These are phyloP conservation scores for Amphipoea oculea DNA, from an alignment of 2,888 invertebrate species.

Conservation along the genomic window DNA sequence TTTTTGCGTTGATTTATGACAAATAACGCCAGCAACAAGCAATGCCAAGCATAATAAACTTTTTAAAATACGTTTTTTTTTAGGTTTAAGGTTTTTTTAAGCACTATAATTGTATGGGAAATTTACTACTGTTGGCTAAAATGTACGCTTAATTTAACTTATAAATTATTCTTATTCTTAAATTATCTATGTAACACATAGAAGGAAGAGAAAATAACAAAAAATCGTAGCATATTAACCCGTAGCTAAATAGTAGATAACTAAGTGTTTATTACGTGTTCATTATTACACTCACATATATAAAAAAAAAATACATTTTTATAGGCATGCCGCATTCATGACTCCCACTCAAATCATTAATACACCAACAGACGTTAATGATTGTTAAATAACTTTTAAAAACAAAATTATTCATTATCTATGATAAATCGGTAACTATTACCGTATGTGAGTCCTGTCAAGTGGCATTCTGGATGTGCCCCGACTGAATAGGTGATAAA, in stretches of 20 bases:
- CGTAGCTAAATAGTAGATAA: background rate
- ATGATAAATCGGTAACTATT: constrained; percentile 70
- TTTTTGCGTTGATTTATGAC: background rate
- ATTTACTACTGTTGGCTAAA: no score
- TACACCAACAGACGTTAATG: constrained; percentile 52
- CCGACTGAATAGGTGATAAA: constrained; percentile 83
- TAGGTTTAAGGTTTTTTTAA: background rate
- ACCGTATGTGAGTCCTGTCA: constrained; percentile 59
- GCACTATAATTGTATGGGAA: no score
- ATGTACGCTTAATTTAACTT: background rate
- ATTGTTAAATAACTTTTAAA: constrained; percentile 62
- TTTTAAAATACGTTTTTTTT: background rate
- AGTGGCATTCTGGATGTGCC: constrained; percentile 65
- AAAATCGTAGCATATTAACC: background rate
- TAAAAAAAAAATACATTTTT: no score
- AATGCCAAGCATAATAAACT: background rate
- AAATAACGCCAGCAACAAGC: background rate
- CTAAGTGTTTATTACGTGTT: background rate
- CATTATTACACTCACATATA: background rate
- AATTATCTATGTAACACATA: background rate
- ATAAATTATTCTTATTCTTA: background rate
- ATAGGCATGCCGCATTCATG: background rate
- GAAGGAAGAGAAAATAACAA: background rate
- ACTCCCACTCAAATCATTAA: constrained; percentile 34
- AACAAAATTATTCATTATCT: constrained; percentile 65